These are phyloP conservation scores for Jaculus jaculus DNA, from an alignment of 2,113 vertebrate species.

Conservation along the genomic window DNA sequence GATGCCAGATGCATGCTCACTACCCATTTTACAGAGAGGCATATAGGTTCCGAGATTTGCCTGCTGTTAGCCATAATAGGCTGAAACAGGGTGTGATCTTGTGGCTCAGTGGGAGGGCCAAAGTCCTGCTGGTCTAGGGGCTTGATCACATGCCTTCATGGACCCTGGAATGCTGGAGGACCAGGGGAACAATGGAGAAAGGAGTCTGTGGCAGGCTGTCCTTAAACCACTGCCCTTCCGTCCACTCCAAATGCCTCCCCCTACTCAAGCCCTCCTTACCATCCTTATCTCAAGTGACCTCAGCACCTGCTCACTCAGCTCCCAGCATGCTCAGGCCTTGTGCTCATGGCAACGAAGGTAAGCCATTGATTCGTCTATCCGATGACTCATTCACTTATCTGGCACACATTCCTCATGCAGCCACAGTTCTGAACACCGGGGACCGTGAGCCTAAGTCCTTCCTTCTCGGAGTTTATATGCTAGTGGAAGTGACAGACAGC, in stretches of 20 bases:
- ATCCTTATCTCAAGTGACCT: accelerated
- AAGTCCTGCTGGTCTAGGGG: neutral
- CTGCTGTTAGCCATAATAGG: neutral
- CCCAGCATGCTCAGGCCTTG: neutral
- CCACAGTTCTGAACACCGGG: neutral
- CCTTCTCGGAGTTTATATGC: neutral
- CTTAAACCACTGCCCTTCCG: neutral
- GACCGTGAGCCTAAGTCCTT: neutral
- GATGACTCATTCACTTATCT: neutral
- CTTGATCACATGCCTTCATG: too few species aligned
- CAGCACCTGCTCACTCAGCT: accelerated
- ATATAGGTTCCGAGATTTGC: neutral
- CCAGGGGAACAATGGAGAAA: neutral
- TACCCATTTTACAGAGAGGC: neutral
- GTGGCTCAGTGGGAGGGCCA: neutral
- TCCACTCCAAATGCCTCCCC: too few species aligned
- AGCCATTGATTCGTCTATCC: neutral
- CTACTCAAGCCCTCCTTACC: accelerated
- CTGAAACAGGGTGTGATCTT: neutral
- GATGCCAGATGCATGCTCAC: neutral
- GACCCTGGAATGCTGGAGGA: neutral
- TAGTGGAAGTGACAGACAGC: neutral
- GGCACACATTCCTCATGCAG: neutral
- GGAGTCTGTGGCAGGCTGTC: neutral
- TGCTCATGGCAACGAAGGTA: neutral